Base-by-base conservation (phyloP, 2,797 vertebrate species). In the Dallia pectoralis region DNA sequence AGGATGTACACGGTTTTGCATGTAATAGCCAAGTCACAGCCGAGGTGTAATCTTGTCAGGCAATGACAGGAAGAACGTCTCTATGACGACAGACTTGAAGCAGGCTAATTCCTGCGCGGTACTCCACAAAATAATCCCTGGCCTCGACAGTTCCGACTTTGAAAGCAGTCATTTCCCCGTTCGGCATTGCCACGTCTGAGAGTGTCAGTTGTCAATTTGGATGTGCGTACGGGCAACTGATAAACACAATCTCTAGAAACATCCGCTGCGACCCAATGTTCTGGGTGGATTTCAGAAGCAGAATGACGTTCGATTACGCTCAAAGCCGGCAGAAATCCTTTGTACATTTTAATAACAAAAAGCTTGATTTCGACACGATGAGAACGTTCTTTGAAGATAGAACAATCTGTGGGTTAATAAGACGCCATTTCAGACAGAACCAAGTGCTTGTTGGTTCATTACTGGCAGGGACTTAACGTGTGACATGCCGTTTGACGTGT, bases 241-340 rank as follows among this genome's bases (percentile, higher is more conserved):
- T 85, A 85, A 77, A 74, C 78, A 62, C 77, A 81, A 87, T 82
- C 81, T 84, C 81, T 86, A 56, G 72, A 80, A 81, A 84, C 80
- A 80, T 77, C 79, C 81, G 87, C 83, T 82, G 84, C 72, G 84
- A 75, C 79, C 70, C 11, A 59, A 25, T 8, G 22, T 59, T n/a
- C 16, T 2, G 53, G 8, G 9, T 22, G 53, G n/a, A 25, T 59
- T 59, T 59, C 22, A 59, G n/a, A 59, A 59, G 53, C 53, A 22
- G 53, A 9, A 25, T 11, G 53, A 12, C n/a, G 4, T 59, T 59
- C 16, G 11, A 59, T 59, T 59, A 25, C 22, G 14, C 9, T 59
- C 22, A 59, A 59, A 59, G 53, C 53, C 22, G 25, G 3, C 3
- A 8, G 53, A 25, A 7, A 4, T 19, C 9, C 25, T 25, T 66